phyloP scores from a whole-genome alignment of 2,888 invertebrate species.

The Cancer borealis region DNA sequence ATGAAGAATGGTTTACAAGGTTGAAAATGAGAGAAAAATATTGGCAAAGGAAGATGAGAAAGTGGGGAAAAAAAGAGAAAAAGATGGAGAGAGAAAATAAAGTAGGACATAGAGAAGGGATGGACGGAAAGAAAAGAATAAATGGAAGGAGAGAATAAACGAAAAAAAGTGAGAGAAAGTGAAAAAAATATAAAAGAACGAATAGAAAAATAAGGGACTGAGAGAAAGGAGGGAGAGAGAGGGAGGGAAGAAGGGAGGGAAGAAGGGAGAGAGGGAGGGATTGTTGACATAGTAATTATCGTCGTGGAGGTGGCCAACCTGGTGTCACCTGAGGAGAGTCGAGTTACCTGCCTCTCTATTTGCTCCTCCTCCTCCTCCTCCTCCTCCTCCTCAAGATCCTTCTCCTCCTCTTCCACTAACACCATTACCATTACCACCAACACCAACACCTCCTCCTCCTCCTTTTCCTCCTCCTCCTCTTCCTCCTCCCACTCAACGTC shows the following conservation, averaged over 20 bases:
- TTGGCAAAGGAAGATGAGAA: not conserved
- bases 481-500: not conserved
- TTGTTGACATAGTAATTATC: not conserved
- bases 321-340: slow-evolving; percentile 2
- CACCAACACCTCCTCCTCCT: not conserved
- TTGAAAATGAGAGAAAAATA: not conserved
- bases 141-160: not conserved
- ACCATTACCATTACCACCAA: not conserved
- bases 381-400: not conserved
- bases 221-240: not conserved
- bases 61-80: not conserved
- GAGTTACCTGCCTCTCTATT: slow-evolving; percentile 31
- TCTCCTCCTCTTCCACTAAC: not conserved
- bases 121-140: not conserved
- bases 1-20: not conserved
- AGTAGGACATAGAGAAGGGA: not conserved
- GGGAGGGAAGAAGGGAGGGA: not conserved
- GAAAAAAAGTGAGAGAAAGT: not conserved
- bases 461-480: not conserved
- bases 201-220: not conserved
- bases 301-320: not conserved
- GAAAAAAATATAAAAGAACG: not conserved
- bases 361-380: slow-evolving; percentile 37
- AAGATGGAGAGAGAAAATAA: not conserved
- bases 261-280: not conserved